Conservation (phyloP, 2,797 vertebrate species). For the Thamnophis elegans region DNA sequence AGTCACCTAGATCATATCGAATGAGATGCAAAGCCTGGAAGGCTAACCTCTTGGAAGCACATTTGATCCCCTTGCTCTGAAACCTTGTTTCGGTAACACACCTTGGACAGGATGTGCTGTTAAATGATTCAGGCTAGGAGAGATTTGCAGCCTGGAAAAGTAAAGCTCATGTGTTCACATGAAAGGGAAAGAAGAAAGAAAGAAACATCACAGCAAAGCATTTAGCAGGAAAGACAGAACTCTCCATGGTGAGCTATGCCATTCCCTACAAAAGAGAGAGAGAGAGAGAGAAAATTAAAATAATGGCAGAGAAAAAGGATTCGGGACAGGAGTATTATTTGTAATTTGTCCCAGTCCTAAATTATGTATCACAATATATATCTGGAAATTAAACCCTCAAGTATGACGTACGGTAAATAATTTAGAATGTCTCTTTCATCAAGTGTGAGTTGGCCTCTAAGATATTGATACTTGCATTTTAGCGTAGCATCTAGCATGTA, state of each 20-base stretch:
- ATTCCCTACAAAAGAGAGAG: constrained; percentile 33
- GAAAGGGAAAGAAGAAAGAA: neutral
- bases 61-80: constrained; percentile 59
- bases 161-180: constrained; percentile 18
- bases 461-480: constrained; percentile 71
- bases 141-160: constrained; percentile 64
- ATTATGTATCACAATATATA: constrained; percentile 78
- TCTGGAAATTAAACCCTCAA: constrained; percentile 76
- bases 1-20: constrained; percentile 35
- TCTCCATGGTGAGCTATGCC: constrained; percentile 27
- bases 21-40: neutral
- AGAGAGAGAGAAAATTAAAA: constrained; percentile 24
- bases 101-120: constrained; percentile 57
- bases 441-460: constrained; percentile 59
- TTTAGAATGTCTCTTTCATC: constrained; percentile 73
- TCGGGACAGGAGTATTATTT: constrained; percentile 50
- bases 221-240: constrained; percentile 21
- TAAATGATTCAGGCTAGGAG: constrained; percentile 68
- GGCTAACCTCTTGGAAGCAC: constrained; percentile 52
- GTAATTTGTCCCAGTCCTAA: constrained; percentile 72
- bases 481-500: constrained; percentile 27
- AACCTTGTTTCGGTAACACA: constrained; percentile 57
- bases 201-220: constrained; percentile 24
- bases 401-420: constrained; percentile 77
- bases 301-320: neutral